Evolutionary conservation across 2,888 invertebrate genomes (phyloP), one percentile per base, ranked within the genome.

Genomic region (Hartigia nigra): DNA sequence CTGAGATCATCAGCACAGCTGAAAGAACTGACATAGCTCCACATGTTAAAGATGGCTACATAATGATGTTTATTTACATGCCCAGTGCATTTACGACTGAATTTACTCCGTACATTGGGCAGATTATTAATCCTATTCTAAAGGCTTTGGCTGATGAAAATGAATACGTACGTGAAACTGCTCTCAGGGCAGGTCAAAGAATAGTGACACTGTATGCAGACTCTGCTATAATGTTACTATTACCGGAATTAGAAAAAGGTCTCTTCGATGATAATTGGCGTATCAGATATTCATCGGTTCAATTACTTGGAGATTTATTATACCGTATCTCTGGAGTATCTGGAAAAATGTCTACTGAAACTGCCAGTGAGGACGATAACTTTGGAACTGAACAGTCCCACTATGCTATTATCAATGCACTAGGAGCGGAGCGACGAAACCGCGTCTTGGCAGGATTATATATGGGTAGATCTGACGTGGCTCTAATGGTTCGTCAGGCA

Each of bases 51-150:
- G 99, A 99, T 92, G 99, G 99, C 74, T 99, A 99, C 93, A 98
- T 99, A 82, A 98, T 99, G 98, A 98, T 99, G 98, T 99, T 99
- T 92, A 99, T 99, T 89, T 99, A 99, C 93, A 97, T 99, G 96
- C 99, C 99, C 3, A 96, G 96, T 81, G 98, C 98, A 14, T 99
- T 99, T 92, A 98, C 97, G 11, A 95, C 96, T 83, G 97, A 98
- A 90, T 99, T 99, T 92, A 96, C 97, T 1, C 97, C 97, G 0
- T 99, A 99, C 92, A 97, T 99, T 88, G 97, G 98, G 0, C 97
- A 97, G 91, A 99, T 99, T 87, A 98, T 99, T 88, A 98, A 97
- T 91, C 98, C 99, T 1, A 98, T 99, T 84, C 93, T 99, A 55
- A 97, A 98, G 93, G 99, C 99, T 0, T 93, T 99, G 78, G 99